Percentiles rank a stretch among this genome's conserved stretches.
These are phyloP conservation scores for Ridgeia piscesae DNA, from an alignment of 1,140 invertebrate species.

Conservation along the genomic window DNA sequence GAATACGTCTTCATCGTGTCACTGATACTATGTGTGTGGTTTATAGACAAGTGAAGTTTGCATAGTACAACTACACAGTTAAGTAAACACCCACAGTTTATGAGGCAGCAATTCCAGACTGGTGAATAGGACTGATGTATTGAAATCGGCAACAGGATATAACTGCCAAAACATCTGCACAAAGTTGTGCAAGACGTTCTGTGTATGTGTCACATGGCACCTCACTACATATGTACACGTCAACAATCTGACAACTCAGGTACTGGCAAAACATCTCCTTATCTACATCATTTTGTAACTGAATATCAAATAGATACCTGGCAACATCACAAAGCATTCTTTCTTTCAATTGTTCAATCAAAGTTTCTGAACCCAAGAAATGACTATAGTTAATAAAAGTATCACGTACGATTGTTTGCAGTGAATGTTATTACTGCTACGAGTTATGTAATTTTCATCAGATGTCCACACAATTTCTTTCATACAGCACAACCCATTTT, in stretches of 20 bases:
- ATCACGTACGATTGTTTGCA: too few species aligned
- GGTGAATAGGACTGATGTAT: neutral
- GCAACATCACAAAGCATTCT: too few species aligned
- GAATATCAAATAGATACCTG: too few species aligned
- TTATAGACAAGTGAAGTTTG: neutral
- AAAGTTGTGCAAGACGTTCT: neutral
- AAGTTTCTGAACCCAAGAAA: too few species aligned
- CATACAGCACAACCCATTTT: too few species aligned
- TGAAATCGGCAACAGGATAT: neutral
- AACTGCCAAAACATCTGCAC: neutral
- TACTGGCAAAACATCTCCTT: neutral
- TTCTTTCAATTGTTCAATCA: too few species aligned
- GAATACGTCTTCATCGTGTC: neutral
- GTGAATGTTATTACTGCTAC: too few species aligned
- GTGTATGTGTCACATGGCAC: neutral
- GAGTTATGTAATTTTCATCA: too few species aligned
- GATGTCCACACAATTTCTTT: too few species aligned
- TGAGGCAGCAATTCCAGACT: neutral
- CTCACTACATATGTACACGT: neutral
- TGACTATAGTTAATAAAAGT: too few species aligned
- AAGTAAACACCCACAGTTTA: neutral
- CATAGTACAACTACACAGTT: too few species aligned
- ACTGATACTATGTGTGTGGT: neutral
- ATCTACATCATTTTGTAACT: neutral
- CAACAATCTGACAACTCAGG: neutral